These are phyloP conservation scores for Pseudomugil tenellus DNA, from an alignment of 2,797 vertebrate species.

Conservation along the genomic window DNA sequence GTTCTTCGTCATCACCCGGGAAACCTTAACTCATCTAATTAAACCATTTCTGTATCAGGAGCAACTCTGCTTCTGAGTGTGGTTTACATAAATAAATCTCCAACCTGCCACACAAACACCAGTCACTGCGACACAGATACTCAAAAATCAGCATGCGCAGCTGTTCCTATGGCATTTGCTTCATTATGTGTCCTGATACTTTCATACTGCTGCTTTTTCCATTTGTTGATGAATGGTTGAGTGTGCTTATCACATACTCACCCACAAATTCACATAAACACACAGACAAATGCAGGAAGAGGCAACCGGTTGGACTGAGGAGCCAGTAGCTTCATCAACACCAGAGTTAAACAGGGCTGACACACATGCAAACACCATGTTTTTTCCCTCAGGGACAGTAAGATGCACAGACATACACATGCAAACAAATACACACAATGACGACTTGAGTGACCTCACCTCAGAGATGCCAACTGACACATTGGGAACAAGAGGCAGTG, in stretches of 20 bases:
- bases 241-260: conserved; percentile 2
- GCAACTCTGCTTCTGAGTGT: conserved; percentile 28
- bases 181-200: conserved; percentile 48
- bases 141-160: conserved; percentile 36
- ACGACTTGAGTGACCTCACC: conserved; percentile 80
- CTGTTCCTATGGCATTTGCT: conserved; percentile 16
- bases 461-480: conserved; percentile 84
- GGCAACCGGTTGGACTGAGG: conserved; percentile 21
- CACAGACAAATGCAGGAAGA: conserved; percentile 22
- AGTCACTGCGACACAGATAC: conserved; percentile 1
- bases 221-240: conserved; percentile 14
- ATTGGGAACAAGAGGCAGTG: conserved; percentile 81
- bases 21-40: conserved; percentile 28
- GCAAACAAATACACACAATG: conserved; percentile 28
- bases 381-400: conserved; percentile 26
- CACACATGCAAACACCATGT: conserved; percentile 55
- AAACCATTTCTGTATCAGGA: conserved; percentile 25
- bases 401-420: conserved; percentile 13
- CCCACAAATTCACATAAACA: conserved; percentile 1
- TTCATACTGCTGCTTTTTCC: conserved; percentile 21
- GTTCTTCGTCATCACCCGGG: conserved; percentile 1
- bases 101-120: conserved; percentile 14
- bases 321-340: conserved; percentile 52
- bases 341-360: conserved; percentile 45
- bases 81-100: conserved; percentile 30